Percentiles rank a stretch among this genome's conserved stretches.
Conservation (phyloP, 1,140 invertebrate genomes). For the Pachyrhynchus sulphureomaculatus region DNA sequence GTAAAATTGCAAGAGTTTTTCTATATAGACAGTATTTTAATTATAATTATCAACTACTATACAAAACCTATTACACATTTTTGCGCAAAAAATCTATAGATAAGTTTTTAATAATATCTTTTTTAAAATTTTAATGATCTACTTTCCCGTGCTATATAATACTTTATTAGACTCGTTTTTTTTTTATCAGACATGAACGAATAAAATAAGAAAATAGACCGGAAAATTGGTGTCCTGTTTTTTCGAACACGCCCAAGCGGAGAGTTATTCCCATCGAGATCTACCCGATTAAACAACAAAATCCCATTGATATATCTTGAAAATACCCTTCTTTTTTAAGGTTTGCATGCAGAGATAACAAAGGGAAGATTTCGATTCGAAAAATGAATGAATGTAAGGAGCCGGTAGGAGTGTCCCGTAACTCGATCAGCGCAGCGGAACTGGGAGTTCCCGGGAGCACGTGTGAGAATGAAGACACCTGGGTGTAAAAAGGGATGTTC, state of each 20-base stretch:
- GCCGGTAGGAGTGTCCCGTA: slow-evolving; percentile 38
- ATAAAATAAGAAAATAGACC: slow-evolving; percentile 9
- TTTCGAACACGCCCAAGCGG: slow-evolving; percentile 13
- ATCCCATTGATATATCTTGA: slow-evolving; percentile 26
- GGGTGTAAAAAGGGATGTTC: slow-evolving; percentile 21
- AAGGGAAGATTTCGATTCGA: slow-evolving; percentile 24
- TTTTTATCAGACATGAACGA: slow-evolving; percentile 1
- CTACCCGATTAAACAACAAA: slow-evolving; percentile 29
- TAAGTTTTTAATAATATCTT: too few relatives aligned
- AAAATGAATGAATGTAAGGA: slow-evolving; percentile 30
- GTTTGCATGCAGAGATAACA: slow-evolving; percentile 27
- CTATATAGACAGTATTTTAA: too few relatives aligned
- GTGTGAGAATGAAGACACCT: slow-evolving; percentile 47
- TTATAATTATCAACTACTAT: too few relatives aligned
- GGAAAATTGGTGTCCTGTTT: slow-evolving; percentile 32
- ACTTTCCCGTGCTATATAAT: too few relatives aligned
- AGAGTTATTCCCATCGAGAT: slow-evolving; percentile 19
- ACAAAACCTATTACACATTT: too few relatives aligned
- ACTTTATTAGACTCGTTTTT: not conserved
- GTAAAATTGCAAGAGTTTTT: too few relatives aligned
- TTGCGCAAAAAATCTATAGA: too few relatives aligned
- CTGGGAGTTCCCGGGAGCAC: slow-evolving; percentile 45
- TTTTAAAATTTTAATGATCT: too few relatives aligned
- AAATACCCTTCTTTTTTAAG: slow-evolving; percentile 25
- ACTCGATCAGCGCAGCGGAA: slow-evolving; percentile 44